Evolutionary conservation across 2,113 vertebrate genomes (phyloP).

Genomic region (Hippocampus zosterae): DNA sequence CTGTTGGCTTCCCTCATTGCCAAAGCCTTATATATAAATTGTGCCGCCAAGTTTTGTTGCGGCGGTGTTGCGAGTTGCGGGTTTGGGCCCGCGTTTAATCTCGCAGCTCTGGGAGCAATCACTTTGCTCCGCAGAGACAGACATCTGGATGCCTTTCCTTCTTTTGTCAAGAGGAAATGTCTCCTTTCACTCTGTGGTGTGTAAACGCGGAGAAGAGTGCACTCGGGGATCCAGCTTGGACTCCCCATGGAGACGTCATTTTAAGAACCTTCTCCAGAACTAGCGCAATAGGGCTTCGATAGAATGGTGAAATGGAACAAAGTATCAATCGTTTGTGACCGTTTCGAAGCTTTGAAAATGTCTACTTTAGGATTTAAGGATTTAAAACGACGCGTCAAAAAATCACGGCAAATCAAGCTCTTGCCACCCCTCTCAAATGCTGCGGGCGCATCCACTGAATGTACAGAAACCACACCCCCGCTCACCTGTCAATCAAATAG

Average conservation of each 20-base stretch:
- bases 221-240: conserved; percentile 16
- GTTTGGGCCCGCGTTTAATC: conserved; percentile 70
- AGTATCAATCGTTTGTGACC: neutral
- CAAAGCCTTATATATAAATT: conserved; percentile 60
- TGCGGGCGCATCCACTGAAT: too few relatives aligned
- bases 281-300: neutral
- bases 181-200: conserved; percentile 51
- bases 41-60: conserved; percentile 65
- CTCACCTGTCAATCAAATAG: too few relatives aligned
- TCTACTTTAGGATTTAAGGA: neutral
- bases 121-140: conserved; percentile 54
- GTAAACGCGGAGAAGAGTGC: conserved; percentile 32
- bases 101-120: conserved; percentile 72
- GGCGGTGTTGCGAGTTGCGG: conserved; percentile 65
- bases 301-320: neutral
- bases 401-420: too few relatives aligned
- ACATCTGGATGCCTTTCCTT: conserved; percentile 62
- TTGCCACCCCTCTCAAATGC: too few relatives aligned
- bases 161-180: conserved; percentile 62
- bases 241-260: neutral
- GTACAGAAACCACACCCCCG: too few relatives aligned
- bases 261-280: conserved; percentile 7
- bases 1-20: conserved; percentile 48
- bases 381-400: too few relatives aligned
- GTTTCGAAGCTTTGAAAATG: too few relatives aligned